Evolutionary conservation across 2,888 invertebrate species (phyloP).

Genomic region (Azorinus chamasolen): DNA sequence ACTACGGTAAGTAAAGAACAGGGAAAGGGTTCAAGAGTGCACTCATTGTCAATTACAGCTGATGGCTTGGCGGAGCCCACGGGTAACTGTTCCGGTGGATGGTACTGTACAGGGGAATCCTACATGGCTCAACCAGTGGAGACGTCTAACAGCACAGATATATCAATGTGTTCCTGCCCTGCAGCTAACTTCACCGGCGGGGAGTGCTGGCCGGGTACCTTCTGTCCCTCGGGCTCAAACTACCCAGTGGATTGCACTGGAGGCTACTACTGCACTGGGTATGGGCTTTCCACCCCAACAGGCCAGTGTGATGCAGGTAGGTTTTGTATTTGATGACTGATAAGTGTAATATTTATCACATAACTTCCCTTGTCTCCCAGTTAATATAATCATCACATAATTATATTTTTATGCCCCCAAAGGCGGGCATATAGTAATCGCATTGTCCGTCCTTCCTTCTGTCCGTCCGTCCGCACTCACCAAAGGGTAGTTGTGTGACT

Average conservation of each 20-base stretch:
- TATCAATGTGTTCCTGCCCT: constrained; percentile 81
- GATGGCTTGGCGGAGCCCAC: constrained; percentile 79
- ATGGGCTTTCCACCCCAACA: constrained; percentile 76
- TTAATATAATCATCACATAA: no score
- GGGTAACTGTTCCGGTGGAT: constrained; percentile 83
- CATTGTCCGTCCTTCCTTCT: no score
- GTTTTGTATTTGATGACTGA: no score
- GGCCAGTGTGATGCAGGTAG: constrained; percentile 78
- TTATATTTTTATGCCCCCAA: no score
- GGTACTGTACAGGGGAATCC: constrained; percentile 83
- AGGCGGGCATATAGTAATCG: no score
- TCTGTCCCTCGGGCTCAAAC: constrained; percentile 79
- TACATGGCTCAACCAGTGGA: constrained; percentile 75
- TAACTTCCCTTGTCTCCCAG: no score
- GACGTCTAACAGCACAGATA: constrained; percentile 73
- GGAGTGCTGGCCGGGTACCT: constrained; percentile 83
- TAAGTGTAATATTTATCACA: no score
- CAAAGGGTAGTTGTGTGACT: no score
- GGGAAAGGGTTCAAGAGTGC: no score
- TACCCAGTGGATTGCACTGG: constrained; percentile 81
- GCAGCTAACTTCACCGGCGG: constrained; percentile 83
- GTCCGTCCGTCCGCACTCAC: no score
- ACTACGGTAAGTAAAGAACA: no score
- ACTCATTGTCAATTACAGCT: constrained; percentile 63
- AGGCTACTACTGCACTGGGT: constrained; percentile 80